Conservation (phyloP, 2,797 vertebrate species). For the Muscicapa striata region DNA sequence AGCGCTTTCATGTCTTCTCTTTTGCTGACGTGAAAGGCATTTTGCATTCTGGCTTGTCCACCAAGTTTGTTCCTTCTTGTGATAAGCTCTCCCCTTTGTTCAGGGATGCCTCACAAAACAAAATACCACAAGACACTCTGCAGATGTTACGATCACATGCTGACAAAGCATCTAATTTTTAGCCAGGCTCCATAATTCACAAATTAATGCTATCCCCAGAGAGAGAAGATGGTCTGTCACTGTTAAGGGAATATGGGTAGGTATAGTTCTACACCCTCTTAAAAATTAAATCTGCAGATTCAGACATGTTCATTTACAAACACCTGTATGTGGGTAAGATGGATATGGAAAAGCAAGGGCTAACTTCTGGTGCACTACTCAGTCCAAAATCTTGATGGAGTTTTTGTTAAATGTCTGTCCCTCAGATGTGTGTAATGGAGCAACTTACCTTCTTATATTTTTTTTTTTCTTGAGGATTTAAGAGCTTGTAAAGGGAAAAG, state of each 20-base stretch:
- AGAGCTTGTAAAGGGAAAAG: not conserved
- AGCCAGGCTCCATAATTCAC: not conserved
- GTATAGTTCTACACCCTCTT: not conserved
- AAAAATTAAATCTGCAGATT: not conserved
- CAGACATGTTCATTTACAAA: not conserved
- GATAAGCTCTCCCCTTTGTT: not conserved
- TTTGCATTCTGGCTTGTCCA: not conserved
- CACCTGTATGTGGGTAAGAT: not conserved
- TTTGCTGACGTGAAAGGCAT: not conserved
- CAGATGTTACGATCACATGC: not conserved
- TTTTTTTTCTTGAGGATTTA: not conserved
- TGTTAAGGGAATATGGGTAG: not conserved
- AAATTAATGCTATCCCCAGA: not conserved
- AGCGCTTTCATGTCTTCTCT: not conserved
- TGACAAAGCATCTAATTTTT: not conserved
- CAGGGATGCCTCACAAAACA: not conserved
- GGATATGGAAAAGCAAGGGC: not conserved
- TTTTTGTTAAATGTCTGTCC: not conserved
- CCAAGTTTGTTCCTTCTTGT: not conserved
- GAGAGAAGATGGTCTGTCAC: not conserved
- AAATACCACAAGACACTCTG: not conserved
- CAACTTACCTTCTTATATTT: not conserved
- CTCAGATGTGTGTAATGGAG: not conserved
- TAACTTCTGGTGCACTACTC: not conserved
- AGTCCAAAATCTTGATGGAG: not conserved